phyloP scores from a whole-genome alignment of 2,797 vertebrate genomes.

The Labroides dimidiatus region DNA sequence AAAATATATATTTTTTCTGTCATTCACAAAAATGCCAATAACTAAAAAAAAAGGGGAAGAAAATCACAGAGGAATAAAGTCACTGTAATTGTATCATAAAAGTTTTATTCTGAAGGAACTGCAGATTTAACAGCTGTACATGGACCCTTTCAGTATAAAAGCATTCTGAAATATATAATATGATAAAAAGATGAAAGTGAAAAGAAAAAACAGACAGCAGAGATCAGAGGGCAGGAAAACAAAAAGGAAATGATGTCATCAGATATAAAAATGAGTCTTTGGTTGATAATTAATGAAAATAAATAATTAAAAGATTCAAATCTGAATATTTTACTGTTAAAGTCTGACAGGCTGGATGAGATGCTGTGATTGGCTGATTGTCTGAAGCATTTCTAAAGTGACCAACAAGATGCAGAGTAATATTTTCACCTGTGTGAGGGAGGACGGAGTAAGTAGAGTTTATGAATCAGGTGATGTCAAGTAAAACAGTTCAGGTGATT shows the following conservation, averaged over 20 bases:
- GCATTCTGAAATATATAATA: constrained; percentile 13
- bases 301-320: constrained; percentile 28
- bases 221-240: not conserved
- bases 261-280: constrained; percentile 39
- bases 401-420: not conserved
- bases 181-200: not conserved
- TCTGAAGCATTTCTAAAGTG: constrained; percentile 18
- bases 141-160: constrained; percentile 49
- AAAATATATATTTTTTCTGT: not conserved
- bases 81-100: constrained; percentile 7
- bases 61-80: not conserved
- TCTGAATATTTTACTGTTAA: not conserved
- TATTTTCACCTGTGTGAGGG: constrained; percentile 5
- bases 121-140: constrained; percentile 15
- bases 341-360: constrained; percentile 4
- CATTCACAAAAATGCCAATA: no score
- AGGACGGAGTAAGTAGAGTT: not conserved
- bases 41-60: not conserved
- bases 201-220: constrained; percentile 5
- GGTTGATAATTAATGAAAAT: constrained; percentile 38
- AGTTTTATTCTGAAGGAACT: constrained; percentile 37
- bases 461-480: constrained; percentile 6
- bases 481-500: not conserved
- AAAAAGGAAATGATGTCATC: constrained; percentile 37
- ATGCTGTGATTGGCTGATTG: constrained; percentile 35